Evolutionary conservation across 2,888 invertebrate species (phyloP).

Genomic region (Odontomyia ornata): DNA sequence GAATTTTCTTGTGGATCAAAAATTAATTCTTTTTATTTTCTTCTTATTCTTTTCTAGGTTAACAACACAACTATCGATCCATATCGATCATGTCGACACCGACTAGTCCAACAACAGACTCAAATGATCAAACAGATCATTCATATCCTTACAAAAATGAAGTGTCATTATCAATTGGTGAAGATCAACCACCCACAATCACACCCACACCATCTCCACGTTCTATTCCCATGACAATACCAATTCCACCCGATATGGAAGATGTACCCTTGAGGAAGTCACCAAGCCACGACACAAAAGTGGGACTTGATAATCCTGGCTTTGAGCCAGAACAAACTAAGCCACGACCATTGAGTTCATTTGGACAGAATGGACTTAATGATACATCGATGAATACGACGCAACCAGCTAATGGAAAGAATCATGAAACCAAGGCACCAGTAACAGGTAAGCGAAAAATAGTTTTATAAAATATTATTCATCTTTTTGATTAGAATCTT

Average conservation of each 20-base stretch:
- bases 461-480: neutral
- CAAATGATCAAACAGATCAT: conserved; percentile 46
- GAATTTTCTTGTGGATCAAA: too few relatives aligned
- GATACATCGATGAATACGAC: conserved; percentile 37
- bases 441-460: conserved; percentile 42
- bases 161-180: conserved; percentile 52
- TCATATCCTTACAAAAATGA: conserved; percentile 52
- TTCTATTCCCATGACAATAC: conserved; percentile 44
- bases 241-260: conserved; percentile 48
- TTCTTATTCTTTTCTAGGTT: neutral
- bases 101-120: conserved; percentile 45
- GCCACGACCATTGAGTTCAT: conserved; percentile 52
- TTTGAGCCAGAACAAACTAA: conserved; percentile 50
- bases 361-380: conserved; percentile 51
- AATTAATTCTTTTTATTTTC: neutral
- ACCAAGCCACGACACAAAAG: conserved; percentile 50
- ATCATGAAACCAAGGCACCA: conserved; percentile 47
- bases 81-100: conserved; percentile 45
- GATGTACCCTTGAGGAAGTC: conserved; percentile 49
- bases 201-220: conserved; percentile 53
- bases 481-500: neutral
- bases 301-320: conserved; percentile 52
- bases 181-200: conserved; percentile 50
- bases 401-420: conserved; percentile 48
- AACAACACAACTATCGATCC: conserved; percentile 4